These are phyloP conservation scores for Monarcha castaneiventris DNA, from an alignment of 2,113 vertebrate species.

Conservation along the genomic window DNA sequence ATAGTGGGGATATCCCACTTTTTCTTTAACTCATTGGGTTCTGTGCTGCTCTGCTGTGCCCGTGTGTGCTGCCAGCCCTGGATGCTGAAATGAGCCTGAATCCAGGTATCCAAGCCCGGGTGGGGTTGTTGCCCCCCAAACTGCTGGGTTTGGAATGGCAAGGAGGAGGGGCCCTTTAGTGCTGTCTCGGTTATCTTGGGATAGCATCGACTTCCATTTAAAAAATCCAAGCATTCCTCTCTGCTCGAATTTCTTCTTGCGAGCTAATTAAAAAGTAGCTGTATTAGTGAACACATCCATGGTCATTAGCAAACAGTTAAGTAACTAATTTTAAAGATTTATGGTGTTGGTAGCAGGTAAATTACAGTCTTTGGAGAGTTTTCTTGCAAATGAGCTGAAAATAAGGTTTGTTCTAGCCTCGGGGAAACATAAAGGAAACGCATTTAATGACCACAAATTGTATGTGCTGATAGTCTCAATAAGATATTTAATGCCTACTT, in stretches of 20 bases:
- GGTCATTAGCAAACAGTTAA: slow-evolving; percentile 60
- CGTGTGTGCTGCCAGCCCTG: background rate
- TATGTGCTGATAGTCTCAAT: slow-evolving; percentile 34
- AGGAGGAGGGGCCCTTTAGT: background rate
- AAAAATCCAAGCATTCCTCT: background rate
- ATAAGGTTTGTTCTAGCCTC: slow-evolving; percentile 46
- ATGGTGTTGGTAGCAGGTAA: slow-evolving; percentile 45
- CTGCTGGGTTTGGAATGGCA: background rate
- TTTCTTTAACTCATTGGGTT: background rate
- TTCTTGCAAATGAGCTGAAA: slow-evolving; percentile 35
- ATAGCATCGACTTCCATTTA: background rate
- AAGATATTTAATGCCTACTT: slow-evolving; percentile 28
- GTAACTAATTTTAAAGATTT: slow-evolving; percentile 58
- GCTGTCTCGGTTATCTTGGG: background rate
- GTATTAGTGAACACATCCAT: slow-evolving; percentile 23
- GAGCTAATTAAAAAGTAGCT: slow-evolving; percentile 56
- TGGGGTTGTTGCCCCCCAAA: background rate
- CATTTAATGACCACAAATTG: slow-evolving; percentile 41
- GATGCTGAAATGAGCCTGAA: background rate
- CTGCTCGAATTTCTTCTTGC: background rate
- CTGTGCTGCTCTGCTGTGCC: background rate
- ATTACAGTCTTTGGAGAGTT: slow-evolving; percentile 19
- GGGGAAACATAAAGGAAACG: slow-evolving; percentile 49
- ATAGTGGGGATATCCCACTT: fast-evolving
- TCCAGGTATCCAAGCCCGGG: fast-evolving